These are phyloP conservation scores for Fringilla coelebs DNA, from an alignment of 2,797 vertebrate genomes.

Conservation along the genomic window DNA sequence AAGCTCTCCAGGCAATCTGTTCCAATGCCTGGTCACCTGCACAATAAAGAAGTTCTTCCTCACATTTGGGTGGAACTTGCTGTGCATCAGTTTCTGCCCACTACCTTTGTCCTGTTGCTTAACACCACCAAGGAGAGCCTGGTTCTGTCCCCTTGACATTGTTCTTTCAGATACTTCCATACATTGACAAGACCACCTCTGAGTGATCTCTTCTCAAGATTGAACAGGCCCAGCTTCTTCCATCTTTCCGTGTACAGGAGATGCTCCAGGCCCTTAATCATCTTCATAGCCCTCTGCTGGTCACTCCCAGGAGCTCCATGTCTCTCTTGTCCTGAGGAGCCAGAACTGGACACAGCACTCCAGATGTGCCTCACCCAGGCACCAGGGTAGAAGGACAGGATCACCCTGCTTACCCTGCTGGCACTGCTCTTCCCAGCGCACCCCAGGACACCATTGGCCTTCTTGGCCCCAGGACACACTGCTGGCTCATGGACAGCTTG, in stretches of 20 bases:
- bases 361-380: background rate
- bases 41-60: background rate
- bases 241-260: background rate
- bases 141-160: background rate
- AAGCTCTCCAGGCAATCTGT: background rate
- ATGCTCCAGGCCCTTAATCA: background rate
- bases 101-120: background rate
- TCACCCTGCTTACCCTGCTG: rapidly evolving
- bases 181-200: background rate
- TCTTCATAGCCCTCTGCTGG: background rate
- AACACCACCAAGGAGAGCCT: background rate
- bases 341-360: background rate
- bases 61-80: background rate
- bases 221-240: background rate
- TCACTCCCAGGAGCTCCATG: background rate
- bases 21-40: background rate
- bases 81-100: background rate
- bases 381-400: too few relatives aligned
- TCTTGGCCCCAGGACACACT: background rate
- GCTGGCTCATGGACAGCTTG: background rate
- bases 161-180: background rate
- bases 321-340: background rate
- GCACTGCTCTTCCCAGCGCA: rapidly evolving
- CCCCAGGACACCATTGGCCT: too few relatives aligned
- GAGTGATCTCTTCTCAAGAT: background rate